Conservation (phyloP, 2,797 vertebrate genomes). For the Gymnoscopelus microlampas region DNA sequence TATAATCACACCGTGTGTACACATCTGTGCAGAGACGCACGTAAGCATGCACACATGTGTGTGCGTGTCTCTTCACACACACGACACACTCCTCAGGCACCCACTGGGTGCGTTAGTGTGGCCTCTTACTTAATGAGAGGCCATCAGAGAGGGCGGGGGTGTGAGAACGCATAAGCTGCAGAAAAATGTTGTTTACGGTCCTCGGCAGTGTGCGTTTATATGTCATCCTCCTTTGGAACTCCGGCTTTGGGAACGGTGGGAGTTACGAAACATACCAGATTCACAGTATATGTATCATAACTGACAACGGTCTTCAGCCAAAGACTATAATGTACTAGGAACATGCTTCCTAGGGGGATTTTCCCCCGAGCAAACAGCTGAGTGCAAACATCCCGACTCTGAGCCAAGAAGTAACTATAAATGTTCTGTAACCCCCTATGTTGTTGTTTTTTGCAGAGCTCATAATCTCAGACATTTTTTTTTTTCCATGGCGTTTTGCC, state of each 20-base stretch:
- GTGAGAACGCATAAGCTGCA: constrained; percentile 73
- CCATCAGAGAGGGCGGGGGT: constrained; percentile 50
- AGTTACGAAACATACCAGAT: constrained; percentile 34
- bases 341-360: constrained; percentile 50
- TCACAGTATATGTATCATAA: constrained; percentile 31
- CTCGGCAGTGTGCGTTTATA: constrained; percentile 66
- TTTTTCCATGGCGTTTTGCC: constrained; percentile 31
- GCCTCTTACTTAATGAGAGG: constrained; percentile 62
- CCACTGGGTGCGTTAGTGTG: constrained; percentile 12
- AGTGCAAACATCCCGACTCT: constrained; percentile 37
- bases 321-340: constrained; percentile 47
- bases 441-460: constrained; percentile 42
- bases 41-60: constrained; percentile 17
- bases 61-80: neutral
- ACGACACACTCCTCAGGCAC: constrained; percentile 25
- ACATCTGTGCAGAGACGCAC: neutral
- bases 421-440: constrained; percentile 23
- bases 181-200: constrained; percentile 81
- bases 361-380: constrained; percentile 28
- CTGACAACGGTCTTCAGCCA: constrained; percentile 24
- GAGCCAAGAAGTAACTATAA: constrained; percentile 32
- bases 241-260: constrained; percentile 26
- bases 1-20: too few relatives aligned
- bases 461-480: constrained; percentile 50
- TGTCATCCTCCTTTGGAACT: constrained; percentile 50